phyloP scores from a whole-genome alignment of 2,113 vertebrate genomes.

The Arenaria interpres region DNA sequence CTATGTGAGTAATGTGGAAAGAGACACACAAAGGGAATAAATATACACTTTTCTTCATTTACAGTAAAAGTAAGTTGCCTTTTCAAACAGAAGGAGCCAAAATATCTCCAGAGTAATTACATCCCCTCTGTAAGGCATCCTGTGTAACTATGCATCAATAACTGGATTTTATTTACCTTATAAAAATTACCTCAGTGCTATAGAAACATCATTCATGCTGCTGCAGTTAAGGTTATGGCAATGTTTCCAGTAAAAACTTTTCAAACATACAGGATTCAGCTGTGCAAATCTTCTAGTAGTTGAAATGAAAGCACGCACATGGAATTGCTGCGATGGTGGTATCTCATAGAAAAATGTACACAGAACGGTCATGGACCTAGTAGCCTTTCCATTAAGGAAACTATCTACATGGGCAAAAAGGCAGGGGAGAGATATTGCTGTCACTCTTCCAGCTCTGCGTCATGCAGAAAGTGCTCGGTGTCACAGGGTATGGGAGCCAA shows the following conservation, averaged over 20 bases:
- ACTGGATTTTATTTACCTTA: conserved; percentile 43
- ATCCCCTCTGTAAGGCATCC: background rate
- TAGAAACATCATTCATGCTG: conserved; percentile 27
- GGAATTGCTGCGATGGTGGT: rapidly evolving
- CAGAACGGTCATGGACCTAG: background rate
- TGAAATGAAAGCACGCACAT: background rate
- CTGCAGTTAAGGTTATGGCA: background rate
- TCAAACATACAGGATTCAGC: conserved; percentile 24
- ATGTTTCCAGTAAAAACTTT: conserved; percentile 50
- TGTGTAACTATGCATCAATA: background rate
- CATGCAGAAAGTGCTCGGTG: rapidly evolving
- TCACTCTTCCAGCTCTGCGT: background rate
- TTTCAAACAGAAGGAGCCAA: background rate
- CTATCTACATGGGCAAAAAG: background rate
- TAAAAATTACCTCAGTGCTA: conserved; percentile 41
- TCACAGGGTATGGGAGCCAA: background rate
- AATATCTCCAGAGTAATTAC: background rate
- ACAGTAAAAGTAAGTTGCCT: background rate
- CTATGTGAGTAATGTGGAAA: conserved; percentile 39
- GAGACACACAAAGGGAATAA: background rate
- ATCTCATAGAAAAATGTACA: background rate
- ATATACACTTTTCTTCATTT: conserved; percentile 1
- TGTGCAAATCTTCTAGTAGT: background rate
- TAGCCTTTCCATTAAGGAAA: background rate
- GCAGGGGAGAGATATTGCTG: background rate